Evolutionary conservation across 2,113 vertebrate species (phyloP), one percentile per base, ranked within the genome.

Genomic region (Triplophysa rosa): DNA sequence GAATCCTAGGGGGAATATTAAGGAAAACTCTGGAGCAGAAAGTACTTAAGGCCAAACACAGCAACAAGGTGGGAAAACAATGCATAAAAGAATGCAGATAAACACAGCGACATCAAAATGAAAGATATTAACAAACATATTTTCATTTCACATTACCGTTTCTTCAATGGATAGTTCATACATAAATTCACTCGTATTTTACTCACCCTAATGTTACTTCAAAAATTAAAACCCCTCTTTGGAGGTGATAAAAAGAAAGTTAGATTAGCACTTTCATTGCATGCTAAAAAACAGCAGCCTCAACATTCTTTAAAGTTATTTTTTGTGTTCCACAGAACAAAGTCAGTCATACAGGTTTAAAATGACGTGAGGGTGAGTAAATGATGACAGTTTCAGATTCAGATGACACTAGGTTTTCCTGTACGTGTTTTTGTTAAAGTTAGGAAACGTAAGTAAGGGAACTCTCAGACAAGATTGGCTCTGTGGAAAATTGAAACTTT

Each of bases 1-100:
- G 80, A 83, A 92, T 90, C 91, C 93, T 94, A 84, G 87, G 83
- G 77, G 84, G 82, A 80, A 78, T 62, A 80, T 92, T 91, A 90
- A 93, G 87, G 92, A 90, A 88, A 91, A 87, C 80, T 85, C 85
- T 82, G 84, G 84, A 29, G 80, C 76, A 75, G 69, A 29, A 78
- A 71, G 58, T 80, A 81, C 71, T 88, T 83, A 80, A 86, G 77
- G 83, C 54, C 63, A 82, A 77, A 83, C 86, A 79, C 13, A 67
- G 42, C 47, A 81, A 62, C 61, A 80, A 83, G 69, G 49, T 86
- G 76, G 84, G 80, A 83, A 68, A 52, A 80, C 62, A 17, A 82
- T 21, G 72, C 37, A 79, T 61, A n/a, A 63, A 84, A 33, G 17
- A 64, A 68, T 7, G 3, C 16, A 24, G 8, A 37, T 40, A 78